Evolutionary conservation across 2,113 vertebrate species (phyloP), one percentile per base, ranked within the genome.

Genomic region (Myodes glareolus): DNA sequence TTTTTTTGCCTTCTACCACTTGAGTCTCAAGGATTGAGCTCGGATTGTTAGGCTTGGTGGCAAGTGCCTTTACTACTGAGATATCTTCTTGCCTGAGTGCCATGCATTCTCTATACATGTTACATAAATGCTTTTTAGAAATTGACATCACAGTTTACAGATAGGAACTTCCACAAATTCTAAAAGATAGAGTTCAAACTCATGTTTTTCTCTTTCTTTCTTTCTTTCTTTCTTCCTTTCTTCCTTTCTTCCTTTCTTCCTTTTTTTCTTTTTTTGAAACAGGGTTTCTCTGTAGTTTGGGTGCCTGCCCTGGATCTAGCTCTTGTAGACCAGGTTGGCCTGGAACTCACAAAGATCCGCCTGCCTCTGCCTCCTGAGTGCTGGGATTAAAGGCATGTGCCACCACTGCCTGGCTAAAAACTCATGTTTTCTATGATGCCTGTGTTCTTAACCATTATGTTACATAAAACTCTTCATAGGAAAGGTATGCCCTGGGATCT

Each of bases 101-200:
- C 42, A 47, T 31, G 45, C 23, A 47, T 77, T 29, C 45, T 47
- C 19, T 72, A 47, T 77, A 47, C 75, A 76, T 76, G 39, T 76
- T 45, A 42, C 5, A 76, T 19, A 63, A 75, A 75, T 78, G 27
- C 73, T 89, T 13, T 95, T 94, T 80, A 94, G 70, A 95, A 95
- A 12, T 36, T 91, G 55, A 73, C 11, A 19, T 82, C 50, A 91
- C 36, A 72, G 82, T 93, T 96, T 91, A 61, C 50, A 75, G 47
- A 36, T 94, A 36, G 85, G 76, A 89, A 81, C 58, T 96, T 85
- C 36, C 36, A 21, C 17, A 72, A 39, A 36, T 72, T 72, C 70
- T 72, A 21, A 72, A 39, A 39, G 70, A 72, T 72, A 36, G 68
- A 72, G 36, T 72, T n/a, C 70, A 72, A 72, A 72, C 70, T n/a